These are phyloP conservation scores for Dasyornis broadbenti DNA, from an alignment of 2,113 vertebrate species.

Conservation along the genomic window DNA sequence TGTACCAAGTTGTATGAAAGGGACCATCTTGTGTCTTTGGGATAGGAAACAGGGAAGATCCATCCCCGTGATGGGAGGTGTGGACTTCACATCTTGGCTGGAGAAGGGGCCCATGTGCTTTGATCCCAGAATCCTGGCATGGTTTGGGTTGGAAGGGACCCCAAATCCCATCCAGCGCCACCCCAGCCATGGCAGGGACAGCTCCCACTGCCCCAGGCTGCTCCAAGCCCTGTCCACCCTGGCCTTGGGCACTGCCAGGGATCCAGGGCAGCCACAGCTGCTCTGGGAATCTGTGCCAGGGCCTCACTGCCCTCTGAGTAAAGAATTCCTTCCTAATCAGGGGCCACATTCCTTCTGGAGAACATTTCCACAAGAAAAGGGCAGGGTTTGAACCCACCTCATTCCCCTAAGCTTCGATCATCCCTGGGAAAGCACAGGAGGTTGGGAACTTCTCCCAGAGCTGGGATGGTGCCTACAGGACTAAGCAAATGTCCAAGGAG, in stretches of 20 bases:
- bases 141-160: not conserved
- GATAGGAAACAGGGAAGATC: not conserved
- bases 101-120: not conserved
- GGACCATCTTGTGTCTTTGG: fast-evolving
- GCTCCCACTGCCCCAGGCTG: not conserved
- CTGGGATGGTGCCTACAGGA: not conserved
- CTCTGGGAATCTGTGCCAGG: not conserved
- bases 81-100: not conserved
- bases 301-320: not conserved
- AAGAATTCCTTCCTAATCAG: not conserved
- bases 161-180: not conserved
- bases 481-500: not conserved
- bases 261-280: not conserved
- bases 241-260: not conserved
- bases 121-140: not conserved
- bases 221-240: fast-evolving
- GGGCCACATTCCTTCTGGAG: not conserved
- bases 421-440: not conserved
- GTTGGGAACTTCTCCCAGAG: not conserved
- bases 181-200: not conserved
- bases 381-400: not conserved
- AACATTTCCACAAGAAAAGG: not conserved
- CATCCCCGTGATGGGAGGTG: not conserved
- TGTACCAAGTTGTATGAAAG: not conserved
- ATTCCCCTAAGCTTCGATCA: not conserved